Evolutionary conservation across 2,888 invertebrate species (phyloP).

Genomic region (Spodoptera picta): DNA sequence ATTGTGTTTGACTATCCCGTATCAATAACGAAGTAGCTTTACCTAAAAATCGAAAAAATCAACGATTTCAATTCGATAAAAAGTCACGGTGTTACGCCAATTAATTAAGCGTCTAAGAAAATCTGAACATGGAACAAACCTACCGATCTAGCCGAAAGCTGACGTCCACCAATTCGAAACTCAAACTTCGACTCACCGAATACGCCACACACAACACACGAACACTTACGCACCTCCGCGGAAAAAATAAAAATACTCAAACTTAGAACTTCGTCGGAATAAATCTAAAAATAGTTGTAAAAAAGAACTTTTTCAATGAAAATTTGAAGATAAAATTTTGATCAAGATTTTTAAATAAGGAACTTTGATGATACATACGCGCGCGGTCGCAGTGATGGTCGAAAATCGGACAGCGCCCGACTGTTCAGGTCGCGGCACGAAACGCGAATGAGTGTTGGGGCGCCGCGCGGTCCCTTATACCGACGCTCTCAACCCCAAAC

Average conservation of each 20-base stretch:
- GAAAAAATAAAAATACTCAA: conserved; percentile 29
- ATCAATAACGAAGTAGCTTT: conserved; percentile 3
- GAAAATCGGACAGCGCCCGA: conserved; percentile 74
- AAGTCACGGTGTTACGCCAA: conserved; percentile 11
- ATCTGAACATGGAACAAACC: conserved; percentile 41
- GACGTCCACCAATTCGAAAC: conserved; percentile 42
- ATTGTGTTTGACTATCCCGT: conserved; percentile 14
- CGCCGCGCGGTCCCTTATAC: conserved; percentile 79
- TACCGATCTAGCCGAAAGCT: conserved; percentile 15
- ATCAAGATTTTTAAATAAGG: conserved; percentile 34
- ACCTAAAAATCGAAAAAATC: conserved; percentile 3
- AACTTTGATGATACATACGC: conserved; percentile 77
- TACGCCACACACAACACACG: conserved; percentile 59
- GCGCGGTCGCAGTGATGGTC: conserved; percentile 75
- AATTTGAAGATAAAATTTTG: conserved; percentile 51
- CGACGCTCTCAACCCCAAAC: conserved; percentile 66
- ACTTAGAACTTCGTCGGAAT: conserved; percentile 23
- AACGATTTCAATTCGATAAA: not conserved
- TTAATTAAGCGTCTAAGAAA: conserved; percentile 21
- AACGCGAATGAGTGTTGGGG: conserved; percentile 76
- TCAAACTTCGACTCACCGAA: conserved; percentile 58
- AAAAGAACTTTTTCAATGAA: conserved; percentile 45
- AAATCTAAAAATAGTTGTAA: conserved; percentile 2
- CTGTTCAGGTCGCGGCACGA: conserved; percentile 76
- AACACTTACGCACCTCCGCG: conserved; percentile 54